Conservation (phyloP, 2,797 vertebrate genomes). For the Pseudomugil tenellus region DNA sequence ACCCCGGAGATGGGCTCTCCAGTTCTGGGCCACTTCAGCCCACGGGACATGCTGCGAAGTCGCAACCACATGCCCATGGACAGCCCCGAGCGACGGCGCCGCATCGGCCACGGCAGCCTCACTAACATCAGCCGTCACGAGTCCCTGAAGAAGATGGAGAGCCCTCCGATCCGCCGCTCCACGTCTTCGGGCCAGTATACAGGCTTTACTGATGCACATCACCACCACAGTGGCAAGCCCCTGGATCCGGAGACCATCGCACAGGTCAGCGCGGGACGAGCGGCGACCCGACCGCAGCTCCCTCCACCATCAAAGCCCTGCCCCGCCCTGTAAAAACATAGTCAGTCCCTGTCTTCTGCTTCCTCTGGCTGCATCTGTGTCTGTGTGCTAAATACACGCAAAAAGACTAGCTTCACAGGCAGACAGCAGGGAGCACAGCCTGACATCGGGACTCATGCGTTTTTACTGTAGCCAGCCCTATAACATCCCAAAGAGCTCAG, state of each 20-base stretch:
- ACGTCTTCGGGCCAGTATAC: constrained; percentile 97
- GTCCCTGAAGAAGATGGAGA: constrained; percentile 94
- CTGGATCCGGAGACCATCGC: constrained; percentile 98
- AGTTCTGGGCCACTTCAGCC: constrained; percentile 87
- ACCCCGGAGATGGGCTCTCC: constrained; percentile 89
- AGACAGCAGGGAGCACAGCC: constrained; percentile 63
- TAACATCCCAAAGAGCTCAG: background rate
- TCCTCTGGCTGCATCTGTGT: constrained; percentile 77
- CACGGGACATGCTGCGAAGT: constrained; percentile 89
- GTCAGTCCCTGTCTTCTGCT: constrained; percentile 79
- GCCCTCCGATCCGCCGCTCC: constrained; percentile 95
- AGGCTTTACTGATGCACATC: constrained; percentile 85
- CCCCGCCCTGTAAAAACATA: constrained; percentile 82
- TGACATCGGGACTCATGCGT: constrained; percentile 26
- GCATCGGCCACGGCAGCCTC: constrained; percentile 91
- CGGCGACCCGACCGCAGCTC: constrained; percentile 76
- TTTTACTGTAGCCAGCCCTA: background rate
- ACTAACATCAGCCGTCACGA: constrained; percentile 96
- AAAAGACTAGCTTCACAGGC: constrained; percentile 64
- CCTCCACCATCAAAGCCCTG: constrained; percentile 82
- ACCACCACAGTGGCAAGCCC: constrained; percentile 88
- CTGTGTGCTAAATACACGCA: constrained; percentile 63
- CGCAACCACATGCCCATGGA: constrained; percentile 85
- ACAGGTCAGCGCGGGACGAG: constrained; percentile 91
- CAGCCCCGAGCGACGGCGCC: constrained; percentile 91